phyloP scores from a whole-genome alignment of 2,888 invertebrate genomes.

The Phyllotreta cruciferae region DNA sequence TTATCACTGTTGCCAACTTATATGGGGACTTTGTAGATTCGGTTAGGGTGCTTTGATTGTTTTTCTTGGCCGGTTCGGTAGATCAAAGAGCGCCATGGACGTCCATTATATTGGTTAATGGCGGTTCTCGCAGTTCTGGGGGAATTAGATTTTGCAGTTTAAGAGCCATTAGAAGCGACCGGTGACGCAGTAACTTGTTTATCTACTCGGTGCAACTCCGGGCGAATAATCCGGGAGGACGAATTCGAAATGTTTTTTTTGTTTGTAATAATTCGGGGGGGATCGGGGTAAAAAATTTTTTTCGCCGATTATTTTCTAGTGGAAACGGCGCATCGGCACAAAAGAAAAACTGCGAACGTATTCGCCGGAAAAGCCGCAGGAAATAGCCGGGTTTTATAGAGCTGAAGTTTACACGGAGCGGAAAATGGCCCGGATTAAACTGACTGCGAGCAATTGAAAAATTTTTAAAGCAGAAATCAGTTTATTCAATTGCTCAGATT shows the following conservation, averaged over 20 bases:
- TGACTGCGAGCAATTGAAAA: slow-evolving; percentile 17
- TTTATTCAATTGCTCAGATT: too few species aligned
- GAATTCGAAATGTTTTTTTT: too few species aligned
- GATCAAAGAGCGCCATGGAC: too few species aligned
- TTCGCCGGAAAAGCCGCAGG: slow-evolving; percentile 14
- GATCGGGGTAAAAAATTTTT: too few species aligned
- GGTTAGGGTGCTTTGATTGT: too few species aligned
- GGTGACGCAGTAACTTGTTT: slow-evolving; percentile 22
- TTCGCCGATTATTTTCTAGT: too few species aligned
- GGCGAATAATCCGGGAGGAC: too few species aligned
- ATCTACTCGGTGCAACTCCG: too few species aligned
- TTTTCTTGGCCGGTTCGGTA: too few species aligned
- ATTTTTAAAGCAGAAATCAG: not conserved
- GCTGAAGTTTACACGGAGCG: slow-evolving; percentile 23
- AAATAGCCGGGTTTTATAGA: slow-evolving; percentile 25
- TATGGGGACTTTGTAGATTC: too few species aligned
- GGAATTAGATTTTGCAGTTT: slow-evolving; percentile 20
- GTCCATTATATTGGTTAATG: slow-evolving; percentile 11
- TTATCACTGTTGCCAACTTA: too few species aligned
- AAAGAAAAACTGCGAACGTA: slow-evolving; percentile 3
- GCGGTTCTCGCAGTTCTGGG: not conserved
- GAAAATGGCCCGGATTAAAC: slow-evolving; percentile 26
- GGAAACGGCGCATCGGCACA: too few species aligned
- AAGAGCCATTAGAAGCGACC: slow-evolving; percentile 17
- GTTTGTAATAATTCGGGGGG: not conserved